Evolutionary conservation across 2,888 invertebrate genomes (phyloP).

Genomic region (Tenthredo scrophulariae): DNA sequence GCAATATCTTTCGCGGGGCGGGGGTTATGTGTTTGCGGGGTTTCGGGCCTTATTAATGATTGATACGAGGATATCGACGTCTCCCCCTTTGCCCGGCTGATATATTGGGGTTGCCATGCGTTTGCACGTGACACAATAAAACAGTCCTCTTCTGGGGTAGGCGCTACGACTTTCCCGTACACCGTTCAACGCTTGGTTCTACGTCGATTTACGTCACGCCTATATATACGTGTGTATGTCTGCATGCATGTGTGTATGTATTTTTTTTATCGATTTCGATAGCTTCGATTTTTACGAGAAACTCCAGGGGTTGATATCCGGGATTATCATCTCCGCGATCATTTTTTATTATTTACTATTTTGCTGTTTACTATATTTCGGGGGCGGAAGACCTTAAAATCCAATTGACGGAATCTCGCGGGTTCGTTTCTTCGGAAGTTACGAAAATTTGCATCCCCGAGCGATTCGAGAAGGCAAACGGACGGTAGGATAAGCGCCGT

Average conservation of each 20-base stretch:
- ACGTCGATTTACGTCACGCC: conserved; percentile 55
- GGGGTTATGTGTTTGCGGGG: conserved; percentile 72
- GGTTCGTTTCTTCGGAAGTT: not conserved
- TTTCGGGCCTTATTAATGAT: conserved; percentile 78
- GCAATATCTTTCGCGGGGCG: conserved; percentile 58
- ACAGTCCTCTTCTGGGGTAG: conserved; percentile 57
- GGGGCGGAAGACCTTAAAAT: conserved; percentile 14
- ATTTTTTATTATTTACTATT: conserved; percentile 2
- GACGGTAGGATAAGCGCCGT: conserved; percentile 44
- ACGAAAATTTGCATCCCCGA: conserved; percentile 45
- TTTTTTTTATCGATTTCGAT: conserved; percentile 70
- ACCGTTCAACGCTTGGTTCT: conserved; percentile 37
- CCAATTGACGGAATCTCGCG: conserved; percentile 30
- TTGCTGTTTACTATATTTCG: not conserved
- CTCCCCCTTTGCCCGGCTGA: conserved; percentile 76
- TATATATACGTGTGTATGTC: not conserved
- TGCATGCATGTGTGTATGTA: conserved; percentile 53
- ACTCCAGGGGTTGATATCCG: not conserved
- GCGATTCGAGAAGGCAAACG: conserved; percentile 26
- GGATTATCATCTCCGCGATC: conserved; percentile 5
- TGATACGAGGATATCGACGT: conserved; percentile 78
- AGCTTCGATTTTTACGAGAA: conserved; percentile 64
- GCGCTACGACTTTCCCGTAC: conserved; percentile 33
- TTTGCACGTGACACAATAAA: conserved; percentile 78
- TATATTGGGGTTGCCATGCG: conserved; percentile 73